Evolutionary conservation across 2,113 vertebrate genomes (phyloP).

Genomic region (Sylvicapra grimmia): DNA sequence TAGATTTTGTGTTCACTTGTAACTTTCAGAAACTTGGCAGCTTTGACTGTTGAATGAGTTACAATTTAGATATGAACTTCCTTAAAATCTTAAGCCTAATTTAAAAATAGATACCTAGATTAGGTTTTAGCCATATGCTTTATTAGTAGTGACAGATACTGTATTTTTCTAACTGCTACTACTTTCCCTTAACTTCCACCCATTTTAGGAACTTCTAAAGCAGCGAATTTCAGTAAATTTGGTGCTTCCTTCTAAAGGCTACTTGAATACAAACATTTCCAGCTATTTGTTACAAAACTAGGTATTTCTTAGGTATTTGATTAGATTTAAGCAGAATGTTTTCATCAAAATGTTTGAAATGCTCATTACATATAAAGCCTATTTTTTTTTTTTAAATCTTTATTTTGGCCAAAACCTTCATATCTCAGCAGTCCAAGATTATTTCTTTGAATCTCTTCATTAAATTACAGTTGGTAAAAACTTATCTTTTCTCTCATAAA

Average conservation of each 20-base stretch:
- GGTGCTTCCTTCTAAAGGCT: not conserved
- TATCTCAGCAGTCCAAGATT: not conserved
- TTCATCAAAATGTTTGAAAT: not conserved
- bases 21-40: constrained; percentile 7
- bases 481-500: not conserved
- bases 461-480: not conserved
- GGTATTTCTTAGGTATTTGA: not conserved
- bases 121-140: not conserved
- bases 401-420: not conserved
- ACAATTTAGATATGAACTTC: not conserved
- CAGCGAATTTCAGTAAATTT: not conserved
- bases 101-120: not conserved
- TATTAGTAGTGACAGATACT: not conserved
- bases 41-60: not conserved
- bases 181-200: not conserved
- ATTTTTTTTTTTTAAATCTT: not conserved
- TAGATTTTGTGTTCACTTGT: not conserved
- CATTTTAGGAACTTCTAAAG: not conserved
- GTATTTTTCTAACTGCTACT: not conserved
- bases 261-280: not conserved
- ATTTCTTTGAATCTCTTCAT: not conserved
- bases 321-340: not conserved
- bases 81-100: not conserved
- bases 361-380: not conserved
- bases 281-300: not conserved